phyloP scores from a whole-genome alignment of 1,140 invertebrate species.

The Ceratosolen fusciceps region DNA sequence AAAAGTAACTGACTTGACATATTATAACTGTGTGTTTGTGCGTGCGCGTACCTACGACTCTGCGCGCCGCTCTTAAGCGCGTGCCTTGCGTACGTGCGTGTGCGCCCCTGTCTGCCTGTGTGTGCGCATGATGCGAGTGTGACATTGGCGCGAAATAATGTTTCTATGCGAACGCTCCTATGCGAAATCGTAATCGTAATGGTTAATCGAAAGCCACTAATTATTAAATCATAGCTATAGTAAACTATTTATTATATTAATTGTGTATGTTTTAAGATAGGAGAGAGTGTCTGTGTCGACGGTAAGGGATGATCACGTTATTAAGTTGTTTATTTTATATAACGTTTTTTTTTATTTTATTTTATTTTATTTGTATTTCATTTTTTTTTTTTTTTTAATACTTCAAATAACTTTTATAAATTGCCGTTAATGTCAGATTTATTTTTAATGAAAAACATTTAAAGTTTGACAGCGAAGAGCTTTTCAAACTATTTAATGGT shows the following conservation, averaged over 20 bases:
- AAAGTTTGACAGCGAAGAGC: background rate
- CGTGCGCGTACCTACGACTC: background rate
- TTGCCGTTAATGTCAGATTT: background rate
- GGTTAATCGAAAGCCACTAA: constrained; percentile 43
- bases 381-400: constrained; percentile 38
- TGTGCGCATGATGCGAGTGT: background rate
- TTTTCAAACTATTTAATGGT: constrained; percentile 37
- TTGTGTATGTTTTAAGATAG: constrained; percentile 52
- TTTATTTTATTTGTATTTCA: too few species aligned
- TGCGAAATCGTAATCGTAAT: constrained; percentile 47
- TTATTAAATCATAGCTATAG: constrained; percentile 44
- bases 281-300: constrained; percentile 51
- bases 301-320: constrained; percentile 47
- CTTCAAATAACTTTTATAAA: background rate
- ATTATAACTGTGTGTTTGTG: background rate
- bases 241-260: constrained; percentile 51
- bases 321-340: constrained; percentile 5
- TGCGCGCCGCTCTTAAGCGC: too few species aligned
- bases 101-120: background rate
- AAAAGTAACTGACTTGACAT: constrained; percentile 30
- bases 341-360: background rate
- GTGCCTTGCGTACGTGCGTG: too few species aligned
- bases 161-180: constrained; percentile 47
- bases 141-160: constrained; percentile 48
- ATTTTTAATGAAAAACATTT: background rate